Evolutionary conservation across 2,888 invertebrate species (phyloP), one percentile per base, ranked within the genome.

Genomic region (Argyra leucocephala): DNA sequence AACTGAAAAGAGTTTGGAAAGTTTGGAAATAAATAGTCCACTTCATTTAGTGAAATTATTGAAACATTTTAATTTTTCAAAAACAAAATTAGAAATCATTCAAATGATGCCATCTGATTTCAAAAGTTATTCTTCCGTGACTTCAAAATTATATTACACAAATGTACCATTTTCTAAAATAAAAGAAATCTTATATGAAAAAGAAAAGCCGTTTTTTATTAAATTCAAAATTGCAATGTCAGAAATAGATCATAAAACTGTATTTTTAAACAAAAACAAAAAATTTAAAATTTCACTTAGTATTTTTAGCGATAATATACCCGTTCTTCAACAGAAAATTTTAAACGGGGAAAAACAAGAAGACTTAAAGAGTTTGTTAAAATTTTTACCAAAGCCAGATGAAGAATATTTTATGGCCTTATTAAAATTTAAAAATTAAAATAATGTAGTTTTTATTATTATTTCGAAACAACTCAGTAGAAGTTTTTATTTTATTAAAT

Each of bases 221-320:
- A 62, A 62, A 62, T 62, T 48, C 48, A 37, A 62, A 62, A 62
- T 24, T 22, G 48, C 62, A 22, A 22, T 62, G 22, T 10, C 22
- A 18, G 48, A 62, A 48, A 48, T 62, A 48, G 22, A 48, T 62
- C 48, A 22, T 22, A 37, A 48, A 7, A 57, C 23, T 48, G 37
- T 37, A 3, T 37, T 12, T 37, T 37, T 37, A 37, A 9, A 37
- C 3, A 37, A 37, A 15, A 37, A 15, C n/a, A n/a, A n/a, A n/a
- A 37, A 2, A 5, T 37, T 15, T 12, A 37, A 37, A 37, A 37
- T 26, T 26, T 26, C 26, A 26, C 4, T 6, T 7, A 26, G 7
- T 26, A 7, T 26, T 26, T 26, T 26, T 26, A 7, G 7, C 7
- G 4, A 4, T 4, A 7, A 26, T 6, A 4, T 26, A 7, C 26